Percentiles rank a stretch among this genome's conserved stretches.
phyloP scores from a whole-genome alignment of 2,113 vertebrate genomes.

The Indri indri region DNA sequence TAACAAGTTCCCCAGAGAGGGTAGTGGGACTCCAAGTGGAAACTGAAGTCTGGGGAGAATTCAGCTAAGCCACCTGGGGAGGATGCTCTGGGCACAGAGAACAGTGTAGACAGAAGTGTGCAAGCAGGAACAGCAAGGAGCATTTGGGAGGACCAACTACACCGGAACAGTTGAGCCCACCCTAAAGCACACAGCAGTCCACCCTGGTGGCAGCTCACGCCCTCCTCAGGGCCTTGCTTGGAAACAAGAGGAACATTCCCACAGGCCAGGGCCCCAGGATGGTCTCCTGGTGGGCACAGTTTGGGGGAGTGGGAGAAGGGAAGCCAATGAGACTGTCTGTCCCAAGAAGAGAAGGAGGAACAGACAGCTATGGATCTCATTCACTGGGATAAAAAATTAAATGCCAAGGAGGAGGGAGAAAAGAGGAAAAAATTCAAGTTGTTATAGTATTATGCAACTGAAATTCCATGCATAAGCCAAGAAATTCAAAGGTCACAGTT shows the following conservation, averaged over 20 bases:
- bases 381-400: slow-evolving; percentile 19
- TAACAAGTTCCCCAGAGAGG: background rate
- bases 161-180: background rate
- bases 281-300: background rate
- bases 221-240: background rate
- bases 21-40: background rate
- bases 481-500: slow-evolving; percentile 78
- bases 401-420: slow-evolving; percentile 24
- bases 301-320: background rate
- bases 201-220: background rate
- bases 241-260: background rate
- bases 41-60: background rate
- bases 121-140: background rate
- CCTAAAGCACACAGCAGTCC: background rate
- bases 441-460: slow-evolving; percentile 72
- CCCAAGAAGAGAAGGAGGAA: background rate
- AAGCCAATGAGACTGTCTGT: background rate
- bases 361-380: background rate
- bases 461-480: slow-evolving; percentile 74
- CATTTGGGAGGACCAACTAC: background rate
- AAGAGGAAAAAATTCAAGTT: slow-evolving; percentile 26
- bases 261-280: background rate
- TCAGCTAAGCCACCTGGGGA: background rate
- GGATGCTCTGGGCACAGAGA: background rate
- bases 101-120: background rate